Evolutionary conservation across 2,888 invertebrate genomes (phyloP), one percentile per base, ranked within the genome.

Genomic region (Chorisops tibialis): DNA sequence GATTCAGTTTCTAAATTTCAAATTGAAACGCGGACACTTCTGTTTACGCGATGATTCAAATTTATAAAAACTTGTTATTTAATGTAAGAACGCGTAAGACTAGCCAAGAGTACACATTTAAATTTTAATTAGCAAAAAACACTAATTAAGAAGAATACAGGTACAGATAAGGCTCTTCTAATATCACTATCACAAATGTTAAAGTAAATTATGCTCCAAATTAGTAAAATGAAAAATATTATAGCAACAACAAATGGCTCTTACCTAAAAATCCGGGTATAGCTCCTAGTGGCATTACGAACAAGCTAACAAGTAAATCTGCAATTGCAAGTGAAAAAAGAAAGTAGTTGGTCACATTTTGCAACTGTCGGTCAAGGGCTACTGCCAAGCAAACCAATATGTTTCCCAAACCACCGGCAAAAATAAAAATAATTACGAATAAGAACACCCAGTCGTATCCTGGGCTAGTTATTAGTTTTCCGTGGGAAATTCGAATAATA

Each of bases 331-430:
- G 79, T 19, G 96, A 96, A 70, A 96, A 82, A 66, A 96, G 83
- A 78, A 96, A 96, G 80, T 96, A 96, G 80, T 96, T 97, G 67
- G 96, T 96, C 67, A 94, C 92, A 79, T 94, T 96, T 79, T 96
- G 96, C 65, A 96, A 80, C 70, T 91, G 84, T 65, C 91, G 86
- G 80, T 97, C 96, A 73, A 93, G 81, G 65, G 89, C 88, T 69
- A 97, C 93, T 1, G 96, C 96, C 72, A 96, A 81, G 77, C 96
- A 96, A 69, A 97, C 96, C 64, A 97, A 81, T 68, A 93, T 88
- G 79, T 96, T 96, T 18, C 96, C 96, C 62, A 94, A 78, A 22
- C 92, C 91, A 22, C 95, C 94, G 22, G 92, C 92, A 67, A 91
- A 81, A 74, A 95, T 93, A 76, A 95, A 90, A 71, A 91, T 82